Evolutionary conservation across 2,888 invertebrate species (phyloP).

Genomic region (Cosmorhoe ocellata): DNA sequence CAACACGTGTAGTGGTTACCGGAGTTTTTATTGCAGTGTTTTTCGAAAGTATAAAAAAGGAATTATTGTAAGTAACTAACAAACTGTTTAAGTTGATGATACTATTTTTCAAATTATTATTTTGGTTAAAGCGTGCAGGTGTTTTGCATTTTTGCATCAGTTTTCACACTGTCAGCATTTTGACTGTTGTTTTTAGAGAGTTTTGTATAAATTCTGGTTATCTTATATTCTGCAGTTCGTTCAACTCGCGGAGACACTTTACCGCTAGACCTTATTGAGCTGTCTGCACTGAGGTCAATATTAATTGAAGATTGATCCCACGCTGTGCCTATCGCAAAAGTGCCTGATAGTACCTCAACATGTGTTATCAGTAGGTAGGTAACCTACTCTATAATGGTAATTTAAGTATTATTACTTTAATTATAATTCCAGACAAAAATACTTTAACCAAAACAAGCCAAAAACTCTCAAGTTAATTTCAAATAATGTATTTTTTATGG

Average conservation of each 20-base stretch:
- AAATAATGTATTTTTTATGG: no score
- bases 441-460: no score
- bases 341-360: background rate
- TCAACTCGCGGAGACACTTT: conserved; percentile 16
- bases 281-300: conserved; percentile 34
- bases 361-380: no score
- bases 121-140: background rate
- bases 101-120: background rate
- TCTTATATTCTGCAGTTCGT: conserved; percentile 14
- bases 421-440: no score
- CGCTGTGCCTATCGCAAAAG: background rate
- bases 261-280: conserved; percentile 25
- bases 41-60: conserved; percentile 21
- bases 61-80: conserved; percentile 30
- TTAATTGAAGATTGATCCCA: conserved; percentile 39
- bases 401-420: no score
- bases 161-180: conserved; percentile 33
- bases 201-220: conserved; percentile 9
- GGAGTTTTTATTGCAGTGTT: conserved; percentile 22
- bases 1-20: conserved; percentile 48
- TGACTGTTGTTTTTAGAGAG: conserved; percentile 28
- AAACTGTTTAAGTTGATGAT: background rate
- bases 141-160: conserved; percentile 27
- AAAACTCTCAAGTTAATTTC: no score
- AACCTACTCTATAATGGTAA: no score